Conservation (phyloP, 2,888 invertebrate species). For the Calameuta pallipes region DNA sequence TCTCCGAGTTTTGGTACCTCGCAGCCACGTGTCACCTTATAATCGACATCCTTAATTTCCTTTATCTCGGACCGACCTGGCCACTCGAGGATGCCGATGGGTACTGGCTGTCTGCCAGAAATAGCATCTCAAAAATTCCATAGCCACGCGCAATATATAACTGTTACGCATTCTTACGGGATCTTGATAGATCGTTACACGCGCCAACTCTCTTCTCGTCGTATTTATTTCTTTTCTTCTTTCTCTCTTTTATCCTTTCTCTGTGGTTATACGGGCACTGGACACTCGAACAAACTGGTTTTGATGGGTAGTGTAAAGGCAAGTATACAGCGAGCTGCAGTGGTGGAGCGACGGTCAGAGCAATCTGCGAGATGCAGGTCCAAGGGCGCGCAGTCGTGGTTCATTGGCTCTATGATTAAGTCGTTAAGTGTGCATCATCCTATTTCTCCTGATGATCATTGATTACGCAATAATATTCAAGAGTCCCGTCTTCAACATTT, state of each 20-base stretch:
- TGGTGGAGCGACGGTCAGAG: neutral
- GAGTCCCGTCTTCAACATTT: too few species aligned
- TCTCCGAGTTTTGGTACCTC: neutral
- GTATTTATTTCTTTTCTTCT: neutral
- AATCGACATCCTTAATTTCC: constrained; percentile 5
- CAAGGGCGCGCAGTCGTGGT: neutral
- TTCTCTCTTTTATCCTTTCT: neutral
- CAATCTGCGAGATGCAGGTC: constrained; percentile 2
- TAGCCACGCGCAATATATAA: too few species aligned
- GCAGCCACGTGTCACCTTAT: constrained; percentile 13
- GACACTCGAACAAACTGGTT: neutral
- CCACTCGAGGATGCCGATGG: too few species aligned
- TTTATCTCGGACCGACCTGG: too few species aligned
- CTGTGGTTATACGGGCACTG: neutral
- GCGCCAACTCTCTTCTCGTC: neutral
- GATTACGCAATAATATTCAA: too few species aligned
- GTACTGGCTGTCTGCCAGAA: too few species aligned
- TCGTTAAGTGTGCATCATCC: constrained; percentile 1
- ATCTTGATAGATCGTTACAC: neutral
- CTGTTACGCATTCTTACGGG: neutral
- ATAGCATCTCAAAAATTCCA: too few species aligned
- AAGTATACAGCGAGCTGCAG: too few species aligned
- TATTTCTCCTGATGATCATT: neutral
- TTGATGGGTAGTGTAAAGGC: neutral
- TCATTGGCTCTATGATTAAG: neutral